phyloP scores from a whole-genome alignment of 2,797 vertebrate species.

The Heliangelus exortis region DNA sequence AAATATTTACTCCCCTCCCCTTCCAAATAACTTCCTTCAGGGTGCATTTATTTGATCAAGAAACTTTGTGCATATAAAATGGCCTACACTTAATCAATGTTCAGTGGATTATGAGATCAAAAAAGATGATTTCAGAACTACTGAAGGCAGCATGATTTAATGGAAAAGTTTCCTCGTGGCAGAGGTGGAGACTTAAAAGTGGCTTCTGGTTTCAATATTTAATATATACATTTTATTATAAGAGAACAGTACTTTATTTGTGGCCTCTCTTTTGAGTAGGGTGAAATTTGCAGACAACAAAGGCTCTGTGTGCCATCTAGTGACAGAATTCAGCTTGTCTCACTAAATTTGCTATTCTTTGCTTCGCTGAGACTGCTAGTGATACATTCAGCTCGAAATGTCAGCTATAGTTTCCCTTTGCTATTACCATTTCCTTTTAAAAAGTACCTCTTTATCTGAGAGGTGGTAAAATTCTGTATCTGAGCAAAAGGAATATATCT shows the following conservation, averaged over 20 bases:
- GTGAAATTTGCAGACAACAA: neutral
- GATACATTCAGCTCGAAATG: neutral
- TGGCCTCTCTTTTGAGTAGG: neutral
- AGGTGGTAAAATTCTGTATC: neutral
- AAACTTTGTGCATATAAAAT: neutral
- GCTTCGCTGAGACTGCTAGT: neutral
- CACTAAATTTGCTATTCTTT: neutral
- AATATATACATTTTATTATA: neutral
- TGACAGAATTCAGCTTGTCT: constrained; percentile 30
- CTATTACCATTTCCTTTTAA: neutral
- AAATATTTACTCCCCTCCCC: neutral
- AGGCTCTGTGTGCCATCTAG: constrained; percentile 77
- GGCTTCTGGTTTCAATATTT: neutral
- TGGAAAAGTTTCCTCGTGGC: neutral
- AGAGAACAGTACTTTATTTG: neutral
- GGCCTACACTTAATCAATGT: neutral
- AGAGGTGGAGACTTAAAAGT: neutral
- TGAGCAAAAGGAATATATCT: neutral
- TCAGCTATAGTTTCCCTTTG: neutral
- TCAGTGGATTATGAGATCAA: neutral
- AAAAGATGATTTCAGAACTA: neutral
- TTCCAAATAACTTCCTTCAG: neutral
- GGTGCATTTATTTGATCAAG: neutral
- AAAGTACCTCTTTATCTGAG: neutral
- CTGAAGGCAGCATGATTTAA: neutral